phyloP scores from a whole-genome alignment of 1,140 invertebrate genomes.

The Augochlora pura region DNA sequence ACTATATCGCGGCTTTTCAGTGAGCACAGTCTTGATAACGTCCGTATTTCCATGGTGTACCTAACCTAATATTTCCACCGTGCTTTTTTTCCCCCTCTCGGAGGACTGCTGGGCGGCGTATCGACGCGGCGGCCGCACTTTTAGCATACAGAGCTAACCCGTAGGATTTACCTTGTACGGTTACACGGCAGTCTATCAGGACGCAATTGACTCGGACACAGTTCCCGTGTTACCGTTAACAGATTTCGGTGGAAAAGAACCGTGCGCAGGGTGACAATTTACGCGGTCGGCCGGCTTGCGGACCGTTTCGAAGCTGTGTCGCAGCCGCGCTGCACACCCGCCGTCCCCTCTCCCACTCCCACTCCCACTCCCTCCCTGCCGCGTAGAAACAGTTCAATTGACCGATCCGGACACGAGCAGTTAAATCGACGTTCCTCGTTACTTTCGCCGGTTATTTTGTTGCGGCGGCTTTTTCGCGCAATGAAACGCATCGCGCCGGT shows the following conservation, averaged over 20 bases:
- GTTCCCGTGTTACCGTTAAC: conserved; percentile 16
- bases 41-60: too few relatives aligned
- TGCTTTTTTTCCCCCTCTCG: background rate
- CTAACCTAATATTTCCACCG: too few relatives aligned
- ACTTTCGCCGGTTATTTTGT: conserved; percentile 34
- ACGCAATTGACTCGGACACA: conserved; percentile 9
- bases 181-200: background rate
- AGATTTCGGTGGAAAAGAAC: conserved; percentile 32
- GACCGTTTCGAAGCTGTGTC: conserved; percentile 19
- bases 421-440: conserved; percentile 50
- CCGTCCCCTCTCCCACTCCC: too few relatives aligned
- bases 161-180: background rate
- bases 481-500: conserved; percentile 38
- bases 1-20: too few relatives aligned
- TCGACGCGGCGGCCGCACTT: background rate
- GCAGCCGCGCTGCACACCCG: background rate
- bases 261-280: conserved; percentile 34
- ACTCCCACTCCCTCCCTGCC: too few relatives aligned
- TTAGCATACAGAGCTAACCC: background rate
- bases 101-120: background rate
- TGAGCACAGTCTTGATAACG: too few relatives aligned
- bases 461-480: conserved; percentile 32
- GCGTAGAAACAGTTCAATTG: conserved; percentile 35
- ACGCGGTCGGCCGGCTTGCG: background rate
- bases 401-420: conserved; percentile 25